A percentile compares a stretch with the other conserved stretches of the same genome.
phyloP scores from a whole-genome alignment of 2,888 invertebrate species.

The Mythimna ferrago region DNA sequence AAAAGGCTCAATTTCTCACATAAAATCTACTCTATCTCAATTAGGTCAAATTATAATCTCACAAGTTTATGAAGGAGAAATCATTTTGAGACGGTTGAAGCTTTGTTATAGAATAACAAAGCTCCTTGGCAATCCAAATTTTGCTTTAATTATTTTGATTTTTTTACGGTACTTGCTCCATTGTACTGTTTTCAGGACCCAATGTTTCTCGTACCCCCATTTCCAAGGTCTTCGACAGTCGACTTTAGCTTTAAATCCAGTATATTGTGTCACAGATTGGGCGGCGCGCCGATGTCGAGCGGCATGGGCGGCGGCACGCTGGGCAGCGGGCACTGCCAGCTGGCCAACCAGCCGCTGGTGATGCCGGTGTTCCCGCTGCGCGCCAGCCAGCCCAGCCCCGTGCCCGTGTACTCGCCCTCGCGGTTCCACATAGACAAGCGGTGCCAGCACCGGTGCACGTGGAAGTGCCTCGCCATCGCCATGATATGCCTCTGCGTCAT shows the following conservation, averaged over 20 bases:
- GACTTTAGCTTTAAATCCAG: constrained; percentile 61
- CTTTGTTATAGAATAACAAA: background rate
- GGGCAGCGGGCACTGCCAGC: constrained; percentile 92
- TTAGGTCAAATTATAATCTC: constrained; percentile 1
- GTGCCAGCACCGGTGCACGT: constrained; percentile 98
- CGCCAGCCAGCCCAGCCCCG: constrained; percentile 95
- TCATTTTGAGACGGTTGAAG: background rate
- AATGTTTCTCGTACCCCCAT: background rate
- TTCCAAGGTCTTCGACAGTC: constrained; percentile 61
- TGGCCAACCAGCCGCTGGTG: constrained; percentile 94
- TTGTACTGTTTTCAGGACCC: background rate
- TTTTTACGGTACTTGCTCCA: background rate
- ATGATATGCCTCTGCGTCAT: constrained; percentile 97
- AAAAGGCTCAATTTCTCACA: constrained; percentile 15
- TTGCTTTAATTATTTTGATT: background rate
- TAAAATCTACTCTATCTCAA: constrained; percentile 8
- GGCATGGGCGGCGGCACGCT: constrained; percentile 92
- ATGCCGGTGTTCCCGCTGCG: constrained; percentile 97
- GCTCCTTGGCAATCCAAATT: constrained; percentile 13
- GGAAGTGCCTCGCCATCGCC: constrained; percentile 98
- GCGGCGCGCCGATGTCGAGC: constrained; percentile 89
- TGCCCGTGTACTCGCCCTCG: constrained; percentile 95
- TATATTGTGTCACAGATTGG: constrained; percentile 83
- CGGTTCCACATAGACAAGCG: constrained; percentile 98
- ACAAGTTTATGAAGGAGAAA: background rate